phyloP scores from a whole-genome alignment of 2,113 vertebrate species.

The Lasiurus borealis region DNA sequence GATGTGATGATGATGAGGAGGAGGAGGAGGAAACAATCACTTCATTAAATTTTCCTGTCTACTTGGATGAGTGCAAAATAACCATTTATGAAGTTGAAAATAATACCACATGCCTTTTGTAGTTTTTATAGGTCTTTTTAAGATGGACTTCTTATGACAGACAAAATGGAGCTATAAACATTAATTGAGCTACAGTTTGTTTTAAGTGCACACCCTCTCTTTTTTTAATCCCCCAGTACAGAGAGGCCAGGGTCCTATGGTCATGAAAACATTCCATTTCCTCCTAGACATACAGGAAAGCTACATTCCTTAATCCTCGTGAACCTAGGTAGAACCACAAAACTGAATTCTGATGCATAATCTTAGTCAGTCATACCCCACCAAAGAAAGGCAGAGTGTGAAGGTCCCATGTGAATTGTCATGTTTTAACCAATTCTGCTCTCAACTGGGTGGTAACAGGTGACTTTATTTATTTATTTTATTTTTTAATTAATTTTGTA shows the following conservation, averaged over 20 bases:
- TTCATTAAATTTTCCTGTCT: slow-evolving; percentile 49
- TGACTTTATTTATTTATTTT: no score
- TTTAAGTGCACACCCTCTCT: slow-evolving; percentile 7
- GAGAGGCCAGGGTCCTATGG: background rate
- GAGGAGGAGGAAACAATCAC: background rate
- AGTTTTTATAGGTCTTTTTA: slow-evolving; percentile 49
- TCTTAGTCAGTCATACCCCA: background rate
- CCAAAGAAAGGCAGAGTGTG: background rate
- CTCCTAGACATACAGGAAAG: background rate
- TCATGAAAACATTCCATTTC: slow-evolving; percentile 14
- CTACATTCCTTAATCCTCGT: background rate
- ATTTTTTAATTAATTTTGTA: no score
- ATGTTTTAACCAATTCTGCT: background rate
- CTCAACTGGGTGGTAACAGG: background rate
- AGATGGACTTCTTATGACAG: slow-evolving; percentile 10
- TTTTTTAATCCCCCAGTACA: background rate
- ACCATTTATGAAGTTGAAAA: slow-evolving; percentile 53
- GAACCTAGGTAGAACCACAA: background rate
- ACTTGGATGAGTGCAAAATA: slow-evolving; percentile 53
- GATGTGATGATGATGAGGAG: slow-evolving; percentile 35
- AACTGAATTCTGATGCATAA: background rate
- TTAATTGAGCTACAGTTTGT: slow-evolving; percentile 40
- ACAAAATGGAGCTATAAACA: background rate
- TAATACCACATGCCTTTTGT: slow-evolving; percentile 41
- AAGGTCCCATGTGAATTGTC: background rate